A percentile compares a stretch with the other conserved stretches of the same genome.
These are phyloP conservation scores for Aramus guarauna DNA, from an alignment of 2,113 vertebrate genomes.

Conservation along the genomic window DNA sequence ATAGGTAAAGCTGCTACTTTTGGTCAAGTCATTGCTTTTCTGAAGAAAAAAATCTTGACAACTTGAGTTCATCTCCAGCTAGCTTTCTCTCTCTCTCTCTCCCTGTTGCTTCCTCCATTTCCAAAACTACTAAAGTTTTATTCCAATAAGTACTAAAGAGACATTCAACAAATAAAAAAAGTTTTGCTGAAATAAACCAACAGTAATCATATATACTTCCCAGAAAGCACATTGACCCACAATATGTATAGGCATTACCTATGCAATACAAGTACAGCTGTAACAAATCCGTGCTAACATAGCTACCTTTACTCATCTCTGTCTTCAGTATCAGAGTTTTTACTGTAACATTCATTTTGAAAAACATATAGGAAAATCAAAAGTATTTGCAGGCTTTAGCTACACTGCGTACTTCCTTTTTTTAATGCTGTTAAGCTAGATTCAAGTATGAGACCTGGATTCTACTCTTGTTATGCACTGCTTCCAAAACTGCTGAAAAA, in stretches of 20 bases:
- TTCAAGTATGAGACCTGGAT: background rate
- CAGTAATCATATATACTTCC: background rate
- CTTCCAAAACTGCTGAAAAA: background rate
- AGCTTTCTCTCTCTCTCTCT: background rate
- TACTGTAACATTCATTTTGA: background rate
- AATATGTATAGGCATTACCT: accelerated
- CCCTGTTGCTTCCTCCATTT: background rate
- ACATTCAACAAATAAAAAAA: background rate
- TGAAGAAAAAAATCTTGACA: background rate
- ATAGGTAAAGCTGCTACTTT: background rate
- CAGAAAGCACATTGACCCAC: background rate
- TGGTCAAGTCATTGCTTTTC: background rate
- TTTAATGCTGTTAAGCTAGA: background rate
- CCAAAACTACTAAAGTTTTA: background rate
- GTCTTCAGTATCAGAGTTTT: background rate
- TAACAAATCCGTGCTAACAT: background rate
- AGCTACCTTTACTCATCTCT: background rate
- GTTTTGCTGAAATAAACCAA: too few relatives aligned
- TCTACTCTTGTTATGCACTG: background rate
- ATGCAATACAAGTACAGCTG: background rate
- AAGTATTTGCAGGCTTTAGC: background rate
- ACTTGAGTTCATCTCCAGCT: background rate
- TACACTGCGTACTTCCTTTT: background rate
- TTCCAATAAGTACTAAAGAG: background rate
- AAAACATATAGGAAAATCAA: background rate